Conservation (phyloP, 2,113 vertebrate genomes). For the Mus spicilegus region DNA sequence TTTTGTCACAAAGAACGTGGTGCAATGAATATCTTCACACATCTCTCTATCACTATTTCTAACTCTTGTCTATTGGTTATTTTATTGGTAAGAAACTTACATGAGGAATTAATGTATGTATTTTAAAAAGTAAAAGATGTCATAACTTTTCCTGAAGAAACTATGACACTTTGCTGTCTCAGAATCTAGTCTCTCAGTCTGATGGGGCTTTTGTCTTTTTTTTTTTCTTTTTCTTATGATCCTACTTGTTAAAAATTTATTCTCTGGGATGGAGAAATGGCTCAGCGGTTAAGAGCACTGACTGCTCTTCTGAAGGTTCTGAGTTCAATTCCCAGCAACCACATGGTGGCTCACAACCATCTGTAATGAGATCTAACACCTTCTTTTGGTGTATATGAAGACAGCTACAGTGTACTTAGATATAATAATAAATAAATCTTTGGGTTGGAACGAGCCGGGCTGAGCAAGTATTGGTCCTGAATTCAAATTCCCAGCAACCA, state of each 20-base stretch:
- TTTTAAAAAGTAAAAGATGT: slow-evolving; percentile 30
- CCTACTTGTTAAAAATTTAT: slow-evolving; percentile 18
- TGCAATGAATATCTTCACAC: neutral
- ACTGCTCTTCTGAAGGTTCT: too few species aligned
- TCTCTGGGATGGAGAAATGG: neutral
- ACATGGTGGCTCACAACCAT: too few species aligned
- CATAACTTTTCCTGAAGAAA: neutral
- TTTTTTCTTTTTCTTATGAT: slow-evolving; percentile 40
- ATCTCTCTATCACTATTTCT: neutral
- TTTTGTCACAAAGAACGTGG: slow-evolving; percentile 30
- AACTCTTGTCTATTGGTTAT: neutral
- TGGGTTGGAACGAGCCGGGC: too few species aligned
- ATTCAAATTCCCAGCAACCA: too few species aligned
- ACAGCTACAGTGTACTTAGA: too few species aligned
- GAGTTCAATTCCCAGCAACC: too few species aligned
- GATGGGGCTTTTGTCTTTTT: neutral
- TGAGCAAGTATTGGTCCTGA: too few species aligned
- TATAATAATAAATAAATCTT: too few species aligned
- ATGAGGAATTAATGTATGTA: neutral
- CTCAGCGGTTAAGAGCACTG: too few species aligned
- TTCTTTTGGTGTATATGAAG: too few species aligned
- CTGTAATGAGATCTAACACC: too few species aligned
- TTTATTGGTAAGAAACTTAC: neutral
- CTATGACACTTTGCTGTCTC: slow-evolving; percentile 3
- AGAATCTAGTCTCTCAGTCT: slow-evolving; percentile 43